These are phyloP conservation scores for Tricholauxania praeusta DNA, from an alignment of 2,888 invertebrate species.

Conservation along the genomic window DNA sequence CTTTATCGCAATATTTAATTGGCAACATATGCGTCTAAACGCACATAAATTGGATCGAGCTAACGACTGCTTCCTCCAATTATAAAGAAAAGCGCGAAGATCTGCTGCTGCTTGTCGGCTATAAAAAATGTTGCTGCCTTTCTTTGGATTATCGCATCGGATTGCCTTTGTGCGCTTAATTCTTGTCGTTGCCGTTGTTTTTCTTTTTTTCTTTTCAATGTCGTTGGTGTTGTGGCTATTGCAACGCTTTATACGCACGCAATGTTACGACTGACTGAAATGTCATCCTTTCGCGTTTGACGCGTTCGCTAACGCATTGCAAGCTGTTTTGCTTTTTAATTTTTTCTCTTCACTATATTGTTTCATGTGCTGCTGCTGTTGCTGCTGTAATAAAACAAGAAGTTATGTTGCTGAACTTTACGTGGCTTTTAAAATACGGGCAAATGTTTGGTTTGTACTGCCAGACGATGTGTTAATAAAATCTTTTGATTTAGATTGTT, in stretches of 20 bases:
- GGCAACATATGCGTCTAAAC: conserved; percentile 67
- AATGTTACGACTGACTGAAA: neutral
- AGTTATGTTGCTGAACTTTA: conserved; percentile 25
- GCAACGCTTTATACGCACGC: conserved; percentile 12
- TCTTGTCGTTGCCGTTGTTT: neutral
- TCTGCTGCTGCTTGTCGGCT: neutral
- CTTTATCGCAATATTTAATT: conserved; percentile 67
- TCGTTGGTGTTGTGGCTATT: conserved; percentile 8
- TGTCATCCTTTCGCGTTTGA: neutral
- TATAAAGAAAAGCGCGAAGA: conserved; percentile 34
- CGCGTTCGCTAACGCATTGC: conserved; percentile 1
- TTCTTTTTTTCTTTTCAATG: neutral
- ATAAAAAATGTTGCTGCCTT: neutral
- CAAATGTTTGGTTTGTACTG: neutral
- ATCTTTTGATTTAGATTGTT: conserved; percentile 12
- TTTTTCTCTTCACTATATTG: neutral
- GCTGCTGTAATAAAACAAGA: neutral
- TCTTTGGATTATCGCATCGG: neutral
- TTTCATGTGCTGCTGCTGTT: neutral
- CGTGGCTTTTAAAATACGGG: conserved; percentile 17
- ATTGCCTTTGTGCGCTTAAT: neutral
- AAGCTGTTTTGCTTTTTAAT: neutral
- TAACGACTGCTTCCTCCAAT: conserved; percentile 40
- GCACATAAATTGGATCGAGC: conserved; percentile 62
- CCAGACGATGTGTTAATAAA: conserved; percentile 23